Evolutionary conservation across 2,888 invertebrate species (phyloP), one percentile per base, ranked within the genome.

Genomic region (Thelaira solivaga): DNA sequence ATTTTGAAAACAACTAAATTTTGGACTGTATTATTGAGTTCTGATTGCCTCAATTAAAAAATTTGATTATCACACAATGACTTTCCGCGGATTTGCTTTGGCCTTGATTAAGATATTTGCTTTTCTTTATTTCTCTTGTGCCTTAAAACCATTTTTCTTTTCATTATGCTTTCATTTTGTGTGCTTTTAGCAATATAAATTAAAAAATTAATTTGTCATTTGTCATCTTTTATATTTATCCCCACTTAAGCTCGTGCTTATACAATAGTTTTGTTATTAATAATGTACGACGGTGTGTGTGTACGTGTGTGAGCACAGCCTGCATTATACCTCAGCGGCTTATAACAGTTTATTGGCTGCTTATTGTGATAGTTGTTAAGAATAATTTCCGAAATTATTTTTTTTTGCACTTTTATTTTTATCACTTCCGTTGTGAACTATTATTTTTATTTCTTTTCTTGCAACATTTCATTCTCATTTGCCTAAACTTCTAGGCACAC

Each of bases 131-230:
- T 13, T 22, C 36, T 53, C 20, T 8, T 36, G 45, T 68, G 55
- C n/a, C n/a, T n/a, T n/a, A 36, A 55, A 74, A 82, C 82, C 78
- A 80, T 80, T 80, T 71, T 67, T 47, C 64, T 73, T 68, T 79
- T 64, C 80, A 83, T 13, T 24, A 20, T 13, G 16, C 71, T 18
- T 51, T 73, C 73, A 80, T 81, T n/a, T n/a, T n/a, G n/a, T n/a
- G n/a, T n/a, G n/a, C n/a, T n/a, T n/a, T n/a, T 82, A 82, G 80
- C 80, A 80, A 79, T 80, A 81, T 80, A 83, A 82, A 84, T 84
- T 84, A 82, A 81, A 82, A 82, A 83, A 83, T 83, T 81, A 81
- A 78, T 83, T 83, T 82, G 47, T 77, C 51, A 82, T 81, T 79
- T 78, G 76, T 74, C 65, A 61, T 47, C 36, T 31, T 7, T 34